These are phyloP conservation scores for Lepidochitona cinerea DNA, from an alignment of 2,888 invertebrate species.

Conservation along the genomic window DNA sequence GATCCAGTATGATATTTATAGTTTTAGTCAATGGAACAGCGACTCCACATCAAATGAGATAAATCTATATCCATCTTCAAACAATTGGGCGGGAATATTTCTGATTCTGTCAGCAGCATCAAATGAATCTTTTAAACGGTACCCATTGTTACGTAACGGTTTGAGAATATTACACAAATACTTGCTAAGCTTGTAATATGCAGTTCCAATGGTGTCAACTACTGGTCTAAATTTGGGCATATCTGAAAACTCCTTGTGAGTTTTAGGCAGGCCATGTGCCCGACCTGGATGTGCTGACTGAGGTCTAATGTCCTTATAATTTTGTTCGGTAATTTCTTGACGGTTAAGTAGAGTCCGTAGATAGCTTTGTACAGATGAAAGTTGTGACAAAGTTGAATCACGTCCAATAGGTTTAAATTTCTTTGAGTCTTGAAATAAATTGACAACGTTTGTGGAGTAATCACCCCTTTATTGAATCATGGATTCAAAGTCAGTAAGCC, in stretches of 20 bases:
- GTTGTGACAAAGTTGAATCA: not conserved
- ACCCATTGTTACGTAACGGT: too few species aligned
- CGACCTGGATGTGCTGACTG: not conserved
- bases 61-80: not conserved
- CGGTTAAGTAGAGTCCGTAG: not conserved
- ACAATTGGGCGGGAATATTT: not conserved
- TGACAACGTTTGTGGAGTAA: not conserved
- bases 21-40: not conserved
- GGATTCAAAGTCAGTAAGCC: too few species aligned
- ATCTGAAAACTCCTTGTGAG: not conserved
- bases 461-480: too few species aligned
- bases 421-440: not conserved
- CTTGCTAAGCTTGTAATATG: too few species aligned
- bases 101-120: not conserved
- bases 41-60: not conserved
- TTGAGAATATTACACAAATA: too few species aligned
- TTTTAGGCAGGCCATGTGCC: not conserved
- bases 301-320: not conserved
- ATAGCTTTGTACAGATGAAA: not conserved
- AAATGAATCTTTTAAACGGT: not conserved
- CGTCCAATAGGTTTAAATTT: not conserved
- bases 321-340: not conserved
- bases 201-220: too few species aligned
- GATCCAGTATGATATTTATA: not conserved
- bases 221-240: not conserved